Base-by-base conservation (phyloP, 2,888 invertebrate genomes). In the Eilema sororculum region DNA sequence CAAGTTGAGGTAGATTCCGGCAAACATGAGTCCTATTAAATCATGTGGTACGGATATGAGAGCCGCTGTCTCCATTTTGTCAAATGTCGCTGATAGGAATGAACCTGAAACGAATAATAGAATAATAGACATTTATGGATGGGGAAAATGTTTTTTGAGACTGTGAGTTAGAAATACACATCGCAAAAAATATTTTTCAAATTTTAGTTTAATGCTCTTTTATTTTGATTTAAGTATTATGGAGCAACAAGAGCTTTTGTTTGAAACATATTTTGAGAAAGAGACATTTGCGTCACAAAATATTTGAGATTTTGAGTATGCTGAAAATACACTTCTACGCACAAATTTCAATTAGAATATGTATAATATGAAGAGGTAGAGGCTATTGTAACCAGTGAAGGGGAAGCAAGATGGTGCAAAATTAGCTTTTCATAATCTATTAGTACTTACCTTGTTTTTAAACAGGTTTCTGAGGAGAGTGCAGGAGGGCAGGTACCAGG, bases 21-120 rank as follows among this genome's bases (percentile, higher is more conserved):
- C 96, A 80, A 97, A 96, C 84, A 96, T 95, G 37, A 97, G 90
- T 30, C 96, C 96, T 28, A 97, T 82, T 73, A 97, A 91, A 83
- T 97, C 97, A 69, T 97, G 95, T 0, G 97, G 97, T 3, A 97
- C 97, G 3, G 97, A 96, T 69, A 97, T 93, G 62, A 97, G 91
- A 0, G 97, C 96, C 1, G 97, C 96, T n/a, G 96, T 96, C 73
- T 96, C 96, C 77, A 97, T 94, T 8, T 96, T 96, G 87, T 97
- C 96, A 84, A 97, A 97, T 0, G 96, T 93, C 16, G 97, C 97
- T 62, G 97, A 97, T 71, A 97, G 93, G 70, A 97, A 96, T 66
- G 96, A 95, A 46, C 96, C 96, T 96, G 89, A 41, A 46, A 25
- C n/a, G 46, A 46, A 46, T n/a, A 0, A 63, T n/a, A 46, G 10